phyloP scores from a whole-genome alignment of 1,140 invertebrate species.

The Heliconius nattereri region DNA sequence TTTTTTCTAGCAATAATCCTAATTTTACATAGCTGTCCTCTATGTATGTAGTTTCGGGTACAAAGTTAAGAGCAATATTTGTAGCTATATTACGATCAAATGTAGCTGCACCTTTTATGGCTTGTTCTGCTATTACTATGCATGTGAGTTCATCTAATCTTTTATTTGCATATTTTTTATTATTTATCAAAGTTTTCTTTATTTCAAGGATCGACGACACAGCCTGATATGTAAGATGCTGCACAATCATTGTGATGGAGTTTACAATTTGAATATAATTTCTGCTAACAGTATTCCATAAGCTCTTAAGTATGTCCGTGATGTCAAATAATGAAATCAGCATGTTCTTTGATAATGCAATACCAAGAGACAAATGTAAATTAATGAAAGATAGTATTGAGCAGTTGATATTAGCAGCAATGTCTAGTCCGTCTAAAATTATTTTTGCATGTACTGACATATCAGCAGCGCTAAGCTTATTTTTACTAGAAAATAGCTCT shows the following conservation, averaged over 20 bases:
- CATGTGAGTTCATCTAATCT: slow-evolving; percentile 84
- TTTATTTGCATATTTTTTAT: slow-evolving; percentile 78
- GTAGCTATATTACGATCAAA: slow-evolving; percentile 84
- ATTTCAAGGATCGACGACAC: slow-evolving; percentile 82
- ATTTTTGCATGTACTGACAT: slow-evolving; percentile 84
- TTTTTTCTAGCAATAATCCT: slow-evolving; percentile 82
- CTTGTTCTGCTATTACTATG: slow-evolving; percentile 87
- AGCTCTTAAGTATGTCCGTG: slow-evolving; percentile 90
- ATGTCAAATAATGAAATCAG: slow-evolving; percentile 90
- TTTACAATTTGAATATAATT: slow-evolving; percentile 83
- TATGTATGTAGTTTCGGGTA: slow-evolving; percentile 81
- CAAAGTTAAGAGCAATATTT: slow-evolving; percentile 86
- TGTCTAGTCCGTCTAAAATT: slow-evolving; percentile 85
- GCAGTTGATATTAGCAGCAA: slow-evolving; percentile 84
- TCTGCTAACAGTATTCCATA: slow-evolving; percentile 85
- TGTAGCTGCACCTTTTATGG: slow-evolving; percentile 86
- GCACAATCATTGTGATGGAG: slow-evolving; percentile 85
- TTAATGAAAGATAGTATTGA: slow-evolving; percentile 88
- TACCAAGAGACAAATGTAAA: slow-evolving; percentile 87
- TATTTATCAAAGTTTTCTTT: slow-evolving; percentile 75
- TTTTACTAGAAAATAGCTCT: slow-evolving; percentile 78
- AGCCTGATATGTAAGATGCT: slow-evolving; percentile 86
- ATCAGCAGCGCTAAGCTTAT: slow-evolving; percentile 82
- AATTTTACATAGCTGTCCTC: slow-evolving; percentile 81
- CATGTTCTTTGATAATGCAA: slow-evolving; percentile 89